Evolutionary conservation across 37 sponge, comb jelly and placozoan species (phyloP), one percentile per base, ranked within the genome.

Genomic region (Agelas oroides): DNA sequence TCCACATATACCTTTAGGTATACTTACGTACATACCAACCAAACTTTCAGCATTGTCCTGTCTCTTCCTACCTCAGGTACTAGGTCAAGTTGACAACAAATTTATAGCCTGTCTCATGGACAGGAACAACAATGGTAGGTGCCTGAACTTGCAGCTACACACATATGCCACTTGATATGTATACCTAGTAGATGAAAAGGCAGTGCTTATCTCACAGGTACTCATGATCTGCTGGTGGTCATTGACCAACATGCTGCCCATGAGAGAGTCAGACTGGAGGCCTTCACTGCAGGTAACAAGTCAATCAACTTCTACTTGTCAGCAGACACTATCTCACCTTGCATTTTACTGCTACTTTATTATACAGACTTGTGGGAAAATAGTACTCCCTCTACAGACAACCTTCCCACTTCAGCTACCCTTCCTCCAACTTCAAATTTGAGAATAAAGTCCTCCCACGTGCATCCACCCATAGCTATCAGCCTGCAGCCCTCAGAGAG

Each of bases 221-320:
- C 35, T 1, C 75, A 86, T 31, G 32, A 87, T 64, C 70, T 96
- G 27, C 86, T 99, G 34, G 95, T 99, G 35, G 57, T 97, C 63
- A 62, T 99, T 65, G 99, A 99, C 40, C 99, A 99, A 76, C 99
- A 99, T 87, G 99, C 99, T 57, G 97, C 91, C 17, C 91, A 97
- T 59, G 99, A 99, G 63, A 74, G 99, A 39, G 82, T 99, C 38
- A 77, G 97, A 36, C 84, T 99, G 30, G 99, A 99, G 70, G 25
- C 71, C 15, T 77, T 93, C 8, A 84, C 79, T 32, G 70, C 68
- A 53, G 89, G 90, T 89, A 79, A 17, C 12, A 23, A 24, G 15
- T 18, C 18, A 5, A 5, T 61, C 2, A 5, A 61, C 14, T 61
- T 46, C n/a, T 61, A 2, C 14, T 61, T 41, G 3, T 59, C 34